Evolutionary conservation across 2,888 invertebrate genomes (phyloP), one percentile per base, ranked within the genome.

Genomic region (Cordylochernes scorpioides): DNA sequence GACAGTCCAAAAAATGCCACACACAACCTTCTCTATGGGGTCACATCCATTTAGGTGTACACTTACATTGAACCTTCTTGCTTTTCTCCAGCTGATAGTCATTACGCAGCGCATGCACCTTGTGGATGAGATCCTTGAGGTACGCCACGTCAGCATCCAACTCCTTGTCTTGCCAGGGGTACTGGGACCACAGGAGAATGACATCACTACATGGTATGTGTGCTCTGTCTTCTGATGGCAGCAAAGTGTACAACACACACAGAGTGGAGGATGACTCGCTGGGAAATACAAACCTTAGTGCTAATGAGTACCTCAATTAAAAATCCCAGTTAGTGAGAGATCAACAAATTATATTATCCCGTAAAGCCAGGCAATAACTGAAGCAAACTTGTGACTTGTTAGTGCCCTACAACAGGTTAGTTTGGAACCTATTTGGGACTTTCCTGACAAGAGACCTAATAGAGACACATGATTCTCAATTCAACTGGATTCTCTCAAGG

Each of bases 41-140:
- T n/a, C n/a, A n/a, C n/a, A n/a, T n/a, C n/a, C n/a, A n/a, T n/a
- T n/a, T n/a, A n/a, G n/a, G n/a, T 4, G 12, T 13, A 17, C 27
- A 44, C 54, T 45, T 42, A 59, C 58, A 45, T 34, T 60, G 59
- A 25, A 61, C 56, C 47, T 80, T 86, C 22, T 68, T 69, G 51
- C 82, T 88, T 49, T 80, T 77, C 1, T 71, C 71, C 32, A 94
- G 57, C 56, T 77, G 82, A 53, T 91, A 91, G 46, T 86, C 86
- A 1, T 82, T 68, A 31, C 91, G 65, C 1, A 82, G 69, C 1
- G 88, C 88, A 22, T 94, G 65, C 37, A 94, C 71, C 19, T 67
- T 60, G 46, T 74, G 77, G 0, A 82, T 67, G 36, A 86, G 64
- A 50, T 73, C 75, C 49, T 86, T 72, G 4, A 73, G 65, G 30